phyloP scores from a whole-genome alignment of 2,888 invertebrate species.

The Elmis aenea region DNA sequence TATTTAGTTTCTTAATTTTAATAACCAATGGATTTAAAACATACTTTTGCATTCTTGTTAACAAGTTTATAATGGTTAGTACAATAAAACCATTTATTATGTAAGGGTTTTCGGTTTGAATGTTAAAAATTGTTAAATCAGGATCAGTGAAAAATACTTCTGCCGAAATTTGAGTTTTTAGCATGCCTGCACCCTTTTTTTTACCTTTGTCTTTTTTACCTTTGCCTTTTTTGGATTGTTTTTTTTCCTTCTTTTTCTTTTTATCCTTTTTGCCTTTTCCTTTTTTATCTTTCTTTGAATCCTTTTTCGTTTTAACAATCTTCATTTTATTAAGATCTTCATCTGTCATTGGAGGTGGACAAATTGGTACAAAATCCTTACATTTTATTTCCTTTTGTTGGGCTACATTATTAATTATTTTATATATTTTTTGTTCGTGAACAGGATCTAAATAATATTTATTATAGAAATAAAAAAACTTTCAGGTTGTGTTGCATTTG shows the following conservation, averaged over 20 bases:
- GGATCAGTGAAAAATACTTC: constrained; percentile 30
- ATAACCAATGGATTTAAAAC: constrained; percentile 24
- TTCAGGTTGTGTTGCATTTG: too few species aligned
- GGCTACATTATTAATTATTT: constrained; percentile 14
- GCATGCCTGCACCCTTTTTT: constrained; percentile 2
- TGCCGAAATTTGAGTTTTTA: constrained; percentile 21
- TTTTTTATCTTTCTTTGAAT: constrained; percentile 4
- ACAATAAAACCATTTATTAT: constrained; percentile 18
- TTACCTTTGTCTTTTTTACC: constrained; percentile 5
- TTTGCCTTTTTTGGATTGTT: constrained; percentile 9
- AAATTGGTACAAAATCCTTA: constrained; percentile 20
- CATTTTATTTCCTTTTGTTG: constrained; percentile 4
- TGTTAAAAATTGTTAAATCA: constrained; percentile 18
- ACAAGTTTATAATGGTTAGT: constrained; percentile 19
- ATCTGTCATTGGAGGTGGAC: constrained; percentile 14
- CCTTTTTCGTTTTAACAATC: constrained; percentile 3
- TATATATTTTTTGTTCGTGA: constrained; percentile 17
- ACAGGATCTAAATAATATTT: constrained; percentile 19
- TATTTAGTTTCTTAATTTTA: constrained; percentile 24
- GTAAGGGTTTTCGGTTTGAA: constrained; percentile 10
- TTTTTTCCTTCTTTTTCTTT: constrained; percentile 10
- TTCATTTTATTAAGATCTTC: constrained; percentile 11
- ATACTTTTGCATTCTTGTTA: constrained; percentile 21
- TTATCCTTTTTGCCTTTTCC: constrained; percentile 9
- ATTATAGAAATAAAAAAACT: neutral